Conservation (phyloP, 2,113 vertebrate species). For the Coreoperca whiteheadi region DNA sequence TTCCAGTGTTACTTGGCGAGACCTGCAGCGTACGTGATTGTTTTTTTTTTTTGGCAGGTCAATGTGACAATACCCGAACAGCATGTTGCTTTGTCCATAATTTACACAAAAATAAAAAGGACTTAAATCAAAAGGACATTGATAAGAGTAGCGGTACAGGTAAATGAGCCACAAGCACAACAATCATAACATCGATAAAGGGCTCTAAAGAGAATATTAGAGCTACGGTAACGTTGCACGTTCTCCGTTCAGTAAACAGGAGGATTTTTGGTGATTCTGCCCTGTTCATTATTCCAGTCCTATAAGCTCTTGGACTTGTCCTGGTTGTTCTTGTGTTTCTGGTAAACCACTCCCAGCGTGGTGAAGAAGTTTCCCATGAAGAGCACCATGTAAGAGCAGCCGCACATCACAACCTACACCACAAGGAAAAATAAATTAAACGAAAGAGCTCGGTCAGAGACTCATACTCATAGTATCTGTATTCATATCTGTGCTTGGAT, state of each 20-base stretch:
- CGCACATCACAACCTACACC: conserved; percentile 92
- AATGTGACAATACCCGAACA: not conserved
- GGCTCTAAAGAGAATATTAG: conserved; percentile 35
- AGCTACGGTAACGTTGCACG: not conserved
- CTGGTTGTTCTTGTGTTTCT: conserved; percentile 92
- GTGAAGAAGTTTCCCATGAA: conserved; percentile 97
- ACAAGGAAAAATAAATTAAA: not conserved
- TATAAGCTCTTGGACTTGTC: conserved; percentile 84
- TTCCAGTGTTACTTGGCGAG: not conserved
- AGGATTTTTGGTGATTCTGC: conserved; percentile 7
- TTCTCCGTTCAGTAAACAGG: not conserved
- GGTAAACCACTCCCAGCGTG: conserved; percentile 93
- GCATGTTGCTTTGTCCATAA: not conserved
- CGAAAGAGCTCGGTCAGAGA: not conserved
- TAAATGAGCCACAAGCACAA: conserved; percentile 24
- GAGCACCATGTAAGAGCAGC: conserved; percentile 91
- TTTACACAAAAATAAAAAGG: not conserved
- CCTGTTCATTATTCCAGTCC: conserved; percentile 4
- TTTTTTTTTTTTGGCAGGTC: not conserved
- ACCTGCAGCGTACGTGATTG: not conserved
- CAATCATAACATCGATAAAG: not conserved
- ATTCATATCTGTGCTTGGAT: not conserved
- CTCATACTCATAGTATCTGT: not conserved
- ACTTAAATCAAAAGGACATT: conserved; percentile 10
- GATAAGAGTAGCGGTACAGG: not conserved